Evolutionary conservation across 2,888 invertebrate genomes (phyloP), one percentile per base, ranked within the genome.

Genomic region (Amiota minor): DNA sequence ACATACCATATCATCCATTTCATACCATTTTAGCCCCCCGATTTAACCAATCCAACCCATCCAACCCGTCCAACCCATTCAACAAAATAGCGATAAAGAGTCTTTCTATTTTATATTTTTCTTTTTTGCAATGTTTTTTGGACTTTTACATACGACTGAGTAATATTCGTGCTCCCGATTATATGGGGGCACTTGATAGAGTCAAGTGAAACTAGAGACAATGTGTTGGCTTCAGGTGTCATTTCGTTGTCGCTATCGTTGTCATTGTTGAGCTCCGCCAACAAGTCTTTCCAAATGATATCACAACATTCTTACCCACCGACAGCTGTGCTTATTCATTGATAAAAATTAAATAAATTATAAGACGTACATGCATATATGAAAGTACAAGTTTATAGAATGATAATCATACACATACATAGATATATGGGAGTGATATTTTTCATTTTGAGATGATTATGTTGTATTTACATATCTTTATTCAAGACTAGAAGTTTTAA

Each of bases 41-140:
- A 35, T 8, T 35, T 35, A 35, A 35, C 35, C 35, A 35, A 35
- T 35, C 23, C 23, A 23, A 23, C 3, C 23, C 23, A 23, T n/a
- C n/a, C n/a, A n/a, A n/a, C n/a, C n/a, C n/a, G 3, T 23, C 35
- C 35, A 35, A 35, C 35, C 35, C 35, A 35, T 35, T 35, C 8
- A 62, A 62, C 12, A 62, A 35, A 62, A 62, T 18, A 62, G 1
- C 67, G 67, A 68, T 68, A 68, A 68, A 20, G 16, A 68, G 20
- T 62, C 2, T 35, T 35, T 23, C 3, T 2, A 2, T 35, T 35
- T 35, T 6, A 6, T 35, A 6, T 35, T 0, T 35, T 35, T 35
- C 6, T 35, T 35, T 35, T 3, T 35, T 35, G 35, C 35, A 14
- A 56, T 12, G 23, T 20, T 35, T 14, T 14, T 62, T 62, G 45